A percentile compares a stretch with the other conserved stretches of the same genome.
Conservation (phyloP, 2,888 invertebrate genomes). For the Halictus quadricinctus region DNA sequence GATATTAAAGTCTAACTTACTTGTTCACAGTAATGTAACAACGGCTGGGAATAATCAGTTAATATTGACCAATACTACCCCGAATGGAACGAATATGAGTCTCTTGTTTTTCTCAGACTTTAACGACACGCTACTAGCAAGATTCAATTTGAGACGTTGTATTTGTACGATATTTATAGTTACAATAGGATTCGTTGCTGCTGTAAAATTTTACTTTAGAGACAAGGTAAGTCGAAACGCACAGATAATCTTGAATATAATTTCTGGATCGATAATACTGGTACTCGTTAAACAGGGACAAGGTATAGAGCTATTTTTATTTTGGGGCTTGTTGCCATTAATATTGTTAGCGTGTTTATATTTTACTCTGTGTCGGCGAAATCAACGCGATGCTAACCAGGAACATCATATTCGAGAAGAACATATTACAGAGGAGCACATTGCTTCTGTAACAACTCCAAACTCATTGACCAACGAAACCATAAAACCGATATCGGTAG, state of each 20-base stretch:
- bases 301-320: slow-evolving; percentile 86
- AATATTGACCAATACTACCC: slow-evolving; percentile 68
- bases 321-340: slow-evolving; percentile 80
- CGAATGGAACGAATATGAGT: slow-evolving; percentile 71
- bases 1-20: neutral
- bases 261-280: slow-evolving; percentile 16
- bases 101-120: slow-evolving; percentile 86
- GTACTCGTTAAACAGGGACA: slow-evolving; percentile 80
- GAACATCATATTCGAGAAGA: slow-evolving; percentile 70
- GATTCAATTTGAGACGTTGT: slow-evolving; percentile 85
- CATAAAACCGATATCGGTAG: slow-evolving; percentile 67
- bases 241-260: neutral
- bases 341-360: slow-evolving; percentile 78
- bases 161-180: slow-evolving; percentile 89
- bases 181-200: slow-evolving; percentile 88
- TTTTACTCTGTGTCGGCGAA: slow-evolving; percentile 73
- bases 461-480: slow-evolving; percentile 67
- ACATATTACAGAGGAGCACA: slow-evolving; percentile 69
- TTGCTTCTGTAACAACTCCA: slow-evolving; percentile 70
- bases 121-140: slow-evolving; percentile 86
- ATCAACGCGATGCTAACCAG: slow-evolving; percentile 66
- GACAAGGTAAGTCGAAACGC: slow-evolving; percentile 83
- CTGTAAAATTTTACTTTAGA: slow-evolving; percentile 89
- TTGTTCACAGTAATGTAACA: slow-evolving; percentile 72
- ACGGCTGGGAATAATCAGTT: slow-evolving; percentile 74